A percentile compares a stretch with the other conserved stretches of the same genome.
Conservation (phyloP, 2,797 vertebrate genomes). For the Okamejei kenojei region DNA sequence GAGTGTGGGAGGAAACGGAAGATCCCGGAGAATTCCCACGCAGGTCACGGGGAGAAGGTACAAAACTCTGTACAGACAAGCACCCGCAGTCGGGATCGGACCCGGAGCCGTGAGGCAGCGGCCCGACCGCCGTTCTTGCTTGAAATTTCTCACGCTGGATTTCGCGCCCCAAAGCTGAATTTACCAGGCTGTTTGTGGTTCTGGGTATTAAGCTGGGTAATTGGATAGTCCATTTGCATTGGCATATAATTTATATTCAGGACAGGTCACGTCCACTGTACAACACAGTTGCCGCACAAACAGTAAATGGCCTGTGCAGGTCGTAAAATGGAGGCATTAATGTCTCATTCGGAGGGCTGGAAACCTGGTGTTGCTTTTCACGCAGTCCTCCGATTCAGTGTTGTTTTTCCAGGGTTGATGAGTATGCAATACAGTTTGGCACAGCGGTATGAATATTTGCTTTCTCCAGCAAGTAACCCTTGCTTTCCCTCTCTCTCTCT, state of each 20-base stretch:
- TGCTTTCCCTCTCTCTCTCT: too few species aligned
- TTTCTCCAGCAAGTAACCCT: too few species aligned
- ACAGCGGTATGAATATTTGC: not conserved
- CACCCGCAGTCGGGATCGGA: too few species aligned
- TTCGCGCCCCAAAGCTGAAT: not conserved
- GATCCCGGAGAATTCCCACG: too few species aligned
- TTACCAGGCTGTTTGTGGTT: not conserved
- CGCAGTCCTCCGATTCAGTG: not conserved
- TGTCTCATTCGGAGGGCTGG: not conserved
- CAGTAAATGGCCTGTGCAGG: not conserved
- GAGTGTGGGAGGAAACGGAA: too few species aligned
- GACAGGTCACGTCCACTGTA: not conserved
- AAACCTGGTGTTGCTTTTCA: not conserved
- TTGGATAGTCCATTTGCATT: conserved; percentile 1
- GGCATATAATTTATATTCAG: not conserved
- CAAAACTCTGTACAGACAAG: too few species aligned
- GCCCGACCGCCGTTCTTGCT: too few species aligned
- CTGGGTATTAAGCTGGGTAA: not conserved
- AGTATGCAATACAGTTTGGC: not conserved
- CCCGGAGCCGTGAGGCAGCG: too few species aligned
- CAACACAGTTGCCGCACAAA: not conserved
- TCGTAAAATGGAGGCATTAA: not conserved
- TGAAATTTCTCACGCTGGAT: not conserved
- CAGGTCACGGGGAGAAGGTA: too few species aligned
- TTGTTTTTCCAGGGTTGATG: not conserved